Evolutionary conservation across 2,888 invertebrate species (phyloP).

Genomic region (Diarsia mendica): DNA sequence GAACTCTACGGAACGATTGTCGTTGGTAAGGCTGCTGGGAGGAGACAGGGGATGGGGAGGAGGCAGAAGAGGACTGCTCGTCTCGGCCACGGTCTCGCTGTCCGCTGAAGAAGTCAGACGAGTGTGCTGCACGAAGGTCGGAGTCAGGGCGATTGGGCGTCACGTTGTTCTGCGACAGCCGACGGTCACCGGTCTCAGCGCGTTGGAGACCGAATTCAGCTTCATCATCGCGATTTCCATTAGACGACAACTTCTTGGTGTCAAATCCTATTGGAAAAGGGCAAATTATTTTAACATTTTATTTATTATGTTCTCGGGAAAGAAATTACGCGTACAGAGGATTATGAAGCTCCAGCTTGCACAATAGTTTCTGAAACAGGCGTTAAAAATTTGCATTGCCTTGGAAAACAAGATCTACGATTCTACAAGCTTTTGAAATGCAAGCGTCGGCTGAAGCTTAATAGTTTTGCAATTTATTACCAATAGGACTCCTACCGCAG

Average conservation of each 20-base stretch:
- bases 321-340: not conserved
- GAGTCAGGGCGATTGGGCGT: conserved; percentile 82
- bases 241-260: conserved; percentile 90
- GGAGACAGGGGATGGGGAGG: conserved; percentile 73
- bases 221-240: conserved; percentile 91
- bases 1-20: conserved; percentile 77
- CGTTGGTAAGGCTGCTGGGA: conserved; percentile 70
- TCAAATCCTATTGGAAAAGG: conserved; percentile 88
- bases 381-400: conserved; percentile 24
- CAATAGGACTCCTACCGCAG: conserved; percentile 59
- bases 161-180: conserved; percentile 79
- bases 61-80: conserved; percentile 74
- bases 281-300: conserved; percentile 32
- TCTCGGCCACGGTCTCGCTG: conserved; percentile 87
- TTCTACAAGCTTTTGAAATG: conserved; percentile 62
- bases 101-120: conserved; percentile 93
- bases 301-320: not conserved
- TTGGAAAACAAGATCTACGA: conserved; percentile 37
- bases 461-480: conserved; percentile 70
- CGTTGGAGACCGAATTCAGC: conserved; percentile 93
- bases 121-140: conserved; percentile 93
- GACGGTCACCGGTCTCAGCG: conserved; percentile 92
- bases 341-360: conserved; percentile 51
- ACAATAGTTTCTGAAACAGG: conserved; percentile 23
- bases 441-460: conserved; percentile 74